Evolutionary conservation across 2,797 vertebrate species (phyloP), one percentile per base, ranked within the genome.

Genomic region (Spea hammondii): DNA sequence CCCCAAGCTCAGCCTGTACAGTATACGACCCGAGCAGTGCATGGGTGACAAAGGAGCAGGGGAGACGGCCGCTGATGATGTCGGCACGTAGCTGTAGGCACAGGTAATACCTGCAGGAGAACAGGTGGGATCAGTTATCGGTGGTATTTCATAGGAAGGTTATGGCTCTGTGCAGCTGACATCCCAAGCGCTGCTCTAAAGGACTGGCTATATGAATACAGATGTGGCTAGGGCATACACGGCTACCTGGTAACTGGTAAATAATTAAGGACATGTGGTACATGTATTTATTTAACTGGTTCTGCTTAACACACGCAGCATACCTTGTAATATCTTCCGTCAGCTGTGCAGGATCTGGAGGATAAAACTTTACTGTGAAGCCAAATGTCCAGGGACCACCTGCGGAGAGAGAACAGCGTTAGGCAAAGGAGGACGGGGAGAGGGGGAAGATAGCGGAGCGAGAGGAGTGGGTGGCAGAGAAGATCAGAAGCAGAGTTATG

Each of bases 261-360:
- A 32, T 32, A 32, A 32, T 32, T 32, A 32, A 32, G 32, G 32
- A 17, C 17, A 17, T 17, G 17, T 17, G 17, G 17, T 17, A 17
- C 17, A 17, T 17, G 17, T 17, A 17, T 17, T 17, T 17, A 17
- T 17, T 17, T 17, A 17, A 17, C 59, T 62, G 59, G 14, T 57
- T 12, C 11, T 62, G 59, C 32, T 62, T 62, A 6, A 14, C 59
- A 17, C 59, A 17, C 17, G 17, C 47, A 32, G 78, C 91, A 87
- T 84, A 99, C 97, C 97, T 97, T 78, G 97, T 99, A 77, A 99
- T 99, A 85, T 99, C 97, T 86, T 99, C 97, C 4, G 93, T 98
- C 83, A 99, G 95, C 89, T 97, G 97, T 59, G 97, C 95, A 55
- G 97, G 97, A 79, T 99, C 97, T 47, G 96, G 97, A 64, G 97